These are phyloP conservation scores for Syngnathus scovelli DNA, from an alignment of 2,113 vertebrate genomes.

Conservation along the genomic window DNA sequence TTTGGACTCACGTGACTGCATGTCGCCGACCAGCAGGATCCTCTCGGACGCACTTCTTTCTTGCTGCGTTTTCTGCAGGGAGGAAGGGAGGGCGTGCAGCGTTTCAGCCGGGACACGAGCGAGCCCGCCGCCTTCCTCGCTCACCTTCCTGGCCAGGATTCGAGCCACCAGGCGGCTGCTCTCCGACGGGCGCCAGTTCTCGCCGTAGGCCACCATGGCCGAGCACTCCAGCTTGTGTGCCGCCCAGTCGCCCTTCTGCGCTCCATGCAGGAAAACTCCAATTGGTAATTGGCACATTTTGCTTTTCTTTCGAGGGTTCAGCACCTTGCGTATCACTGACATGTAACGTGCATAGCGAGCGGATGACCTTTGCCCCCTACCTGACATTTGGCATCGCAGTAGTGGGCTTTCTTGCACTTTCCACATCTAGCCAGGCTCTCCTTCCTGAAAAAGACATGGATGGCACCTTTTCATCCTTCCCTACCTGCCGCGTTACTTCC, in stretches of 20 bases:
- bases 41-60: conserved; percentile 81
- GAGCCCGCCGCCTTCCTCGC: neutral
- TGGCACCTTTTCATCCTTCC: too few relatives aligned
- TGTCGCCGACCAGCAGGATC: conserved; percentile 78
- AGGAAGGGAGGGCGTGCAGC: neutral
- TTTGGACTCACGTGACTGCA: conserved; percentile 87
- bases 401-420: conserved; percentile 93
- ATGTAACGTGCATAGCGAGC: neutral
- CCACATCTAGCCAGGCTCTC: conserved; percentile 89
- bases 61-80: conserved; percentile 77
- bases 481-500: too few relatives aligned
- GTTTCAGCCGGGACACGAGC: neutral
- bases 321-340: too few relatives aligned
- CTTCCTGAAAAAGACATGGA: conserved; percentile 73
- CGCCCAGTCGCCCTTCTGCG: conserved; percentile 87
- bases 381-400: conserved; percentile 93
- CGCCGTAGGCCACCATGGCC: conserved; percentile 82
- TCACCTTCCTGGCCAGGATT: conserved; percentile 89
- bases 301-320: neutral
- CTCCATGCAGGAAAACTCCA: neutral
- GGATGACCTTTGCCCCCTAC: conserved; percentile 55
- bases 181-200: conserved; percentile 91
- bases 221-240: conserved; percentile 95
- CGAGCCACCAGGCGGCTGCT: conserved; percentile 84
- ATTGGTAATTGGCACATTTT: neutral